Evolutionary conservation across 2,888 invertebrate species (phyloP), one percentile per base, ranked within the genome.

Genomic region (Troides oblongomaculatus): DNA sequence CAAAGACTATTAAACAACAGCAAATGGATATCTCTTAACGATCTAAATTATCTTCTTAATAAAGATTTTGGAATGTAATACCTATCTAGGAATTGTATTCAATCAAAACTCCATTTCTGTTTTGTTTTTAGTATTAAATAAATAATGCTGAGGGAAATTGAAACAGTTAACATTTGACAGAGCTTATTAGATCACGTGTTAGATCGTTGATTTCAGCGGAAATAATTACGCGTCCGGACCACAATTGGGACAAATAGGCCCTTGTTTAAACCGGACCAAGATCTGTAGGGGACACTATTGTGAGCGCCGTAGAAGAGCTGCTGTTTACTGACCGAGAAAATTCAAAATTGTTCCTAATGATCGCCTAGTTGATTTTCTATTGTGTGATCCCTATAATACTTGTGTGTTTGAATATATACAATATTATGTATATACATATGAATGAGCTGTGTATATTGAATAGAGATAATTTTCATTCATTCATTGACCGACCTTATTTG

Each of bases 281-380:
- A 82, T 85, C 91, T 92, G 92, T 81, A 74, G 80, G 86, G 88
- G 92, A 91, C 91, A 88, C 83, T 78, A 87, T 90, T 90, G 88
- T 89, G 77, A 72, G 74, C 75, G 10, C 83, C 80, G 76, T 75
- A 71, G 76, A 71, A 73, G 75, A 73, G 70, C 73, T 77, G 66
- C 69, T 75, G 73, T 77, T 79, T 84, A 85, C 87, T 91, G 92
- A 90, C 92, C 92, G 89, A 79, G 81, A 80, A 83, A 86, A 88
- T 89, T 84, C 79, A 80, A 89, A 91, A 90, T 91, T 88, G 86
- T 83, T 77, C 81, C 80, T 84, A 81, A 85, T 74, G 71, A 75
- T 70, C 73, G 68, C 73, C 73, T 63, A 61, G 71, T 61, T 76
- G 78, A 79, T 77, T 78, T 71, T 64, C 76, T 69, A 77, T 79